Conservation (phyloP, 2,113 vertebrate species). For the Siphamia tubifer region DNA sequence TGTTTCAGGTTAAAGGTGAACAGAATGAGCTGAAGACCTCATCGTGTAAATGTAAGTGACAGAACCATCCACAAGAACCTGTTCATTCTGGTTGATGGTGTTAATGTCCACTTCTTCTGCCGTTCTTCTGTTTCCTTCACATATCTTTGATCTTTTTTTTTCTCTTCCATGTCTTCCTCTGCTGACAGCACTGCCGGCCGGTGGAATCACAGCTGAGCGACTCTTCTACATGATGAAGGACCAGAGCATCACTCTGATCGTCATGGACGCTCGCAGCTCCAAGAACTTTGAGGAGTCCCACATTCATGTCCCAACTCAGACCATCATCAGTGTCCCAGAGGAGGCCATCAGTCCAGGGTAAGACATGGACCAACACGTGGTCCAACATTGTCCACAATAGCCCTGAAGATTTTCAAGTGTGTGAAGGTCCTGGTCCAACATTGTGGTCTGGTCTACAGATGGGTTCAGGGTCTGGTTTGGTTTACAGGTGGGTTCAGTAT, state of each 20-base stretch:
- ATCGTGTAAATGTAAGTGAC: constrained; percentile 81
- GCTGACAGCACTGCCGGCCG: constrained; percentile 68
- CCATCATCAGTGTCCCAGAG: constrained; percentile 88
- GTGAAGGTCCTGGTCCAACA: too few relatives aligned
- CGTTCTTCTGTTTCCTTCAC: too few relatives aligned
- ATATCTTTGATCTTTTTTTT: too few relatives aligned
- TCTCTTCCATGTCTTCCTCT: neutral
- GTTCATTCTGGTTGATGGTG: neutral
- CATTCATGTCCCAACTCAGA: constrained; percentile 82
- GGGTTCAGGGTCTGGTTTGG: too few relatives aligned
- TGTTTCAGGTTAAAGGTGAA: constrained; percentile 85
- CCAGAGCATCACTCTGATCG: constrained; percentile 83
- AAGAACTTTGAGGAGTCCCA: constrained; percentile 90
- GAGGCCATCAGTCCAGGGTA: constrained; percentile 94
- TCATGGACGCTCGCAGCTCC: constrained; percentile 90
- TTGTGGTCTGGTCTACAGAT: too few relatives aligned
- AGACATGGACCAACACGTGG: neutral
- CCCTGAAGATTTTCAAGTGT: too few relatives aligned
- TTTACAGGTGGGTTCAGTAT: too few relatives aligned
- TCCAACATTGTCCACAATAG: too few relatives aligned
- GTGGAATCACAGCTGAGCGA: constrained; percentile 88
- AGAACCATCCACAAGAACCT: neutral
- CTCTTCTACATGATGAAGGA: constrained; percentile 92
- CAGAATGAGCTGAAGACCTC: constrained; percentile 79
- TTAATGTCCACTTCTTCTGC: fast-evolving